Percentiles rank a stretch among this genome's conserved stretches.
Evolutionary conservation across 2,113 vertebrate genomes (phyloP).

Genomic region (Morone chrysops): DNA sequence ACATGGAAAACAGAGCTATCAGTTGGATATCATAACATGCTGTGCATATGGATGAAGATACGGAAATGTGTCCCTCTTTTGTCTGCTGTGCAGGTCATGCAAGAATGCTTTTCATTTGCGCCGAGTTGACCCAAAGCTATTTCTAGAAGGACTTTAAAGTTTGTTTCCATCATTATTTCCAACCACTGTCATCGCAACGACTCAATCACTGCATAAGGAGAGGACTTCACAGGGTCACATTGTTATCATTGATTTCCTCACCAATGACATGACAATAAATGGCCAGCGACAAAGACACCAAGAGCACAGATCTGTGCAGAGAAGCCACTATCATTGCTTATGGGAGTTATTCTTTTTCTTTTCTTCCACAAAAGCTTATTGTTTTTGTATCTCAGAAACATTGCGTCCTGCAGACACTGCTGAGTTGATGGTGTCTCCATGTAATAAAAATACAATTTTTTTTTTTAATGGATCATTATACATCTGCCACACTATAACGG

Average conservation of each 20-base stretch:
- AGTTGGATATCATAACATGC: slow-evolving; percentile 33
- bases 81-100: slow-evolving; percentile 9
- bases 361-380: slow-evolving; percentile 8
- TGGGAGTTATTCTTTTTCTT: slow-evolving; percentile 5
- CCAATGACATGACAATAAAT: slow-evolving; percentile 51
- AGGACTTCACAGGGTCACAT: slow-evolving; percentile 63
- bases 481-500: slow-evolving; percentile 78
- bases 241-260: slow-evolving; percentile 65
- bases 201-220: slow-evolving; percentile 50
- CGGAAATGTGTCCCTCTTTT: slow-evolving; percentile 20
- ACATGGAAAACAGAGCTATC: slow-evolving; percentile 55
- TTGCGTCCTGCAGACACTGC: slow-evolving; percentile 41
- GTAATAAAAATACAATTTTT: slow-evolving; percentile 74
- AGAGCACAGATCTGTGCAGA: neutral
- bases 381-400: slow-evolving; percentile 46
- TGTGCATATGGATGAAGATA: slow-evolving; percentile 58
- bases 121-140: slow-evolving; percentile 49
- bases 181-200: slow-evolving; percentile 46
- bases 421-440: slow-evolving; percentile 26
- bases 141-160: slow-evolving; percentile 65
- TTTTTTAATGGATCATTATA: slow-evolving; percentile 81
- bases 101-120: neutral
- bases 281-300: slow-evolving; percentile 26
- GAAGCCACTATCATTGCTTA: slow-evolving; percentile 17
- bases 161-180: slow-evolving; percentile 69